Evolutionary conservation across 1,140 invertebrate species (phyloP), one percentile per base, ranked within the genome.

Genomic region (Aradophagus sp.): DNA sequence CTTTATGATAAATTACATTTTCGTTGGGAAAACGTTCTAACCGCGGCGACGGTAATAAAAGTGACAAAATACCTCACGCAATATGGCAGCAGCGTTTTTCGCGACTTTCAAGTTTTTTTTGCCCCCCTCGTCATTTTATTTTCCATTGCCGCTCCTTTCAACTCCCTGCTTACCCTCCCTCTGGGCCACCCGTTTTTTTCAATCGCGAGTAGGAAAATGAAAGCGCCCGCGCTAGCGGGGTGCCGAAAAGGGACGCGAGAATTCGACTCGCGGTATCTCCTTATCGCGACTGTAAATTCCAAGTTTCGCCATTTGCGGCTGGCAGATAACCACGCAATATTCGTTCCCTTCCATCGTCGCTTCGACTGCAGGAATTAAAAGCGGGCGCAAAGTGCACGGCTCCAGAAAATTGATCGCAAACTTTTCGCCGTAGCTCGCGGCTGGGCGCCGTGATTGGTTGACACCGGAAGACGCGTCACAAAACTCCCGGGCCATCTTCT

Each of bases 401-500:
- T 62, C 69, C 69, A 62, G 69, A 73, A 67, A 73, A 73, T 73
- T 73, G 61, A 73, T 73, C 53, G 56, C 69, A 53, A 72, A 72
- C 61, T 72, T 72, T 62, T 72, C 31, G 38, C 14, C 38, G 45
- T 55, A n/a, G n/a, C n/a, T n/a, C n/a, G n/a, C 52, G 47, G 32
- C 48, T 16, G 17, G 12, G 0, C 15, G 15, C 56, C 38, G 10
- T 36, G 41, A 72, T 72, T 65, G 55, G 66, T 62, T 62, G 58
- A 69, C 66, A 62, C 31, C 44, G 32, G 26, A 56, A 69, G 68
- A 65, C 48, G 32, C 53, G 53, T 59, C 68, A 20, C 48, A 47
- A 19, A 65, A 63, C 67, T 58, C 52, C 20, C 29, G 14, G 32
- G 17, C 31, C 59, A 52, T 42, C 47, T 35, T 53, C 29, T 23